phyloP scores from a whole-genome alignment of 2,113 vertebrate species.

The Dipodomys stephensi region DNA sequence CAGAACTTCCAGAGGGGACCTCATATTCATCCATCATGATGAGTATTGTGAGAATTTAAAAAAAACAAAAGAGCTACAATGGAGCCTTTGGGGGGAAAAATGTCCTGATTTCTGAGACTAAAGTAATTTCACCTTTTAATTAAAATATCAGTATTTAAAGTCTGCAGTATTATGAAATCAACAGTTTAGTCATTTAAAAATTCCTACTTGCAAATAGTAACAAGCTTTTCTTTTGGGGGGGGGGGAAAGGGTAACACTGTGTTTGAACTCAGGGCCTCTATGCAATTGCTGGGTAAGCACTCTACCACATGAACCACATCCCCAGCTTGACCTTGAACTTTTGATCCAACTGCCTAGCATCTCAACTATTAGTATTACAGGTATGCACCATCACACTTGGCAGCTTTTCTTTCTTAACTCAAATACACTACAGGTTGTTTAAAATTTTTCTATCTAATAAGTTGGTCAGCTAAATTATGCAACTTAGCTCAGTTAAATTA shows the following conservation, averaged over 20 bases:
- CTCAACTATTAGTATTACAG: too few relatives aligned
- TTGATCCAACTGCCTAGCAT: too few relatives aligned
- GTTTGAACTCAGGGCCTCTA: too few relatives aligned
- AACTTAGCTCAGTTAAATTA: not conserved
- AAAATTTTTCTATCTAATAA: not conserved
- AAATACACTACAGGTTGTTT: not conserved
- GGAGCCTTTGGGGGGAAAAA: not conserved
- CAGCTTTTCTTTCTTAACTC: slow-evolving; percentile 29
- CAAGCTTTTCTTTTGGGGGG: too few relatives aligned
- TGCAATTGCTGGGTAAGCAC: too few relatives aligned
- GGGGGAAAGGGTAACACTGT: too few relatives aligned
- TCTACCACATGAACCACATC: too few relatives aligned
- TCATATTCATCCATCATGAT: not conserved
- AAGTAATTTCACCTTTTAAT: not conserved
- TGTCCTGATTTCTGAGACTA: not conserved
- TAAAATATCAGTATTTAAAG: slow-evolving; percentile 34
- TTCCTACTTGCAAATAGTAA: slow-evolving; percentile 16
- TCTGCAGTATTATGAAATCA: not conserved
- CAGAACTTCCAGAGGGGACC: not conserved
- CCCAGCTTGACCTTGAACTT: too few relatives aligned
- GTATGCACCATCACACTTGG: not conserved
- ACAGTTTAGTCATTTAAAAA: slow-evolving; percentile 25
- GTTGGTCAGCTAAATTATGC: not conserved
- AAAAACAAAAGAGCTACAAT: not conserved
- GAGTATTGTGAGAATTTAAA: not conserved